Evolutionary conservation across 2,888 invertebrate species (phyloP), one percentile per base, ranked within the genome.

Genomic region (Yponomeuta plumbellus): DNA sequence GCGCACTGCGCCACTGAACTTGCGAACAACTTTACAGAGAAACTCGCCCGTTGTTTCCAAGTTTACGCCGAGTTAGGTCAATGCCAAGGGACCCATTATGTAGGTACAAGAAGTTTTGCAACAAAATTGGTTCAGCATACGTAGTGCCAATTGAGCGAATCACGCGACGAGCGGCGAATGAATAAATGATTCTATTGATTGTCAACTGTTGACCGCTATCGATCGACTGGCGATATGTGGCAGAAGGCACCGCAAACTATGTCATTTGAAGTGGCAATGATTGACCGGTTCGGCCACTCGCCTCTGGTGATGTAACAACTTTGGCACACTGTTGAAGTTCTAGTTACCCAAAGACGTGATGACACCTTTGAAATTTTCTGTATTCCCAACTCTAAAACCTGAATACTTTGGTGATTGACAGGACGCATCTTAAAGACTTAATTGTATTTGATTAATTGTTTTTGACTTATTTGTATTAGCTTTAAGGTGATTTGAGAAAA

Each of bases 141-240:
- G 17, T 17, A 17, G 44, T 52, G 44, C 17, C 44, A 52, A 52
- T 52, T 52, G 44, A 52, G 44, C 44, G 5, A 52, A 52, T 52
- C 44, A 52, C 13, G 44, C 44, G 8, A 52, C 44, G 44, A 52
- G 17, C 44, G 44, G 44, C 13, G 44, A 17, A 52, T 52, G 44
- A 52, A 52, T 52, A 52, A 52, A 52, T 52, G 17, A 52, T 52
- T 52, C 44, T 52, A 52, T 52, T 52, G 44, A 52, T 52, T 52
- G 17, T 17, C 44, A 52, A 52, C 44, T 5, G 44, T 52, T 17
- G 44, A 17, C 44, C 44, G 44, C 44, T 17, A 52, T 52, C 44
- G 44, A 17, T 52, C 44, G 1, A 8, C 17, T 17, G 17, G 17
- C 44, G 17, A 17, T 52, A 17, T 17, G 13, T 4, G 17, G 44